Conservation (phyloP, 2,113 vertebrate species). For the Entomyzon cyanotis region DNA sequence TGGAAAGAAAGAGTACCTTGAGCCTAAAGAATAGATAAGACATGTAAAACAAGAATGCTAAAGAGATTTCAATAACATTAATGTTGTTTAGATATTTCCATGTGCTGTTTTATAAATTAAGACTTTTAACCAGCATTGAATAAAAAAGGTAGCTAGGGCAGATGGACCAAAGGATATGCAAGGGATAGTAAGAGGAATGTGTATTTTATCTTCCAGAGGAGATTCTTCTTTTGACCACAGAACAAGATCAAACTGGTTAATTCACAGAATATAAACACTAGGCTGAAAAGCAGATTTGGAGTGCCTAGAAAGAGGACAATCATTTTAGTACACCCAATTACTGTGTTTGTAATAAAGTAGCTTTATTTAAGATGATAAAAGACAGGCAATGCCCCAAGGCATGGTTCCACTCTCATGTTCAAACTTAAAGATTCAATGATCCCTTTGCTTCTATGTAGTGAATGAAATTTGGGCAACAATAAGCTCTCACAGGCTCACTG, state of each 20-base stretch:
- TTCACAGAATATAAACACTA: background rate
- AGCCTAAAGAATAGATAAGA: background rate
- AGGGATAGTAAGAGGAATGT: background rate
- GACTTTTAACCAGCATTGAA: background rate
- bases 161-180: background rate
- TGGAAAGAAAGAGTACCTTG: background rate
- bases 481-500: background rate
- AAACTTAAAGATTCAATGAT: background rate
- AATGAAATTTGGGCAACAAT: background rate
- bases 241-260: background rate
- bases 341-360: background rate
- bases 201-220: background rate
- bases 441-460: background rate
- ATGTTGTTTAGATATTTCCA: background rate
- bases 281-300: background rate
- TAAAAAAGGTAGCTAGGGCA: background rate
- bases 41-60: background rate
- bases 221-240: background rate
- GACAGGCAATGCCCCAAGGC: background rate
- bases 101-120: background rate
- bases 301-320: background rate
- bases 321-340: background rate
- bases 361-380: slow-evolving; percentile 29
- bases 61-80: background rate
- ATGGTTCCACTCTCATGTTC: background rate